Conservation (phyloP, 2,888 invertebrate genomes). For the Cephalotes varians region DNA sequence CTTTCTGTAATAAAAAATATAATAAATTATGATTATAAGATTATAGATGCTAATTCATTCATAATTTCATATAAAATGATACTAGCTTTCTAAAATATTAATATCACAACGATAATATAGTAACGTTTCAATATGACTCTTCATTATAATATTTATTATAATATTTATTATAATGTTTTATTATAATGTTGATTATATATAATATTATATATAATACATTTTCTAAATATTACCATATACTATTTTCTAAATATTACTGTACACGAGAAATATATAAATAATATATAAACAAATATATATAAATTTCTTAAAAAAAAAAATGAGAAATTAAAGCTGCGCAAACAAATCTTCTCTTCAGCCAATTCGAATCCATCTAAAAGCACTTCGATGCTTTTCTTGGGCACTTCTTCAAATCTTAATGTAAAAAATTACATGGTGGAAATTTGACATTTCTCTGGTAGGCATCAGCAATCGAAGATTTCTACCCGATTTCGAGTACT, state of each 20-base stretch:
- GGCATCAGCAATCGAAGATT: slow-evolving; percentile 53
- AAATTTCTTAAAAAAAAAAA: too few species aligned
- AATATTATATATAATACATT: not conserved
- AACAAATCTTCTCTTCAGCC: not conserved
- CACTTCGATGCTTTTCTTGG: slow-evolving; percentile 18
- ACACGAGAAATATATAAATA: not conserved
- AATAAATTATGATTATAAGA: not conserved
- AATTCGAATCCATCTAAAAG: slow-evolving; percentile 6
- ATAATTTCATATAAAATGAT: not conserved
- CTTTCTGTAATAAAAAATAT: not conserved
- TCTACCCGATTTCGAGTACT: slow-evolving; percentile 40
- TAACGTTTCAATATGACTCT: not conserved
- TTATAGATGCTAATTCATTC: not conserved
- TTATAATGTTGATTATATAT: too few species aligned
- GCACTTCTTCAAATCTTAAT: slow-evolving; percentile 8
- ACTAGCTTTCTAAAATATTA: slow-evolving; percentile 13
- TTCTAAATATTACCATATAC: not conserved
- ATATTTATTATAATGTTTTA: too few species aligned
- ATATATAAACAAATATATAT: too few species aligned
- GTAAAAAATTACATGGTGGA: slow-evolving; percentile 2
- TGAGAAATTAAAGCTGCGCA: not conserved
- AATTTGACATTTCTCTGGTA: slow-evolving; percentile 33
- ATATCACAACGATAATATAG: not conserved
- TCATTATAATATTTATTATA: not conserved
- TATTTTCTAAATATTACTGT: not conserved